Percentiles rank a stretch among this genome's conserved stretches.
Conservation (phyloP, 2,888 invertebrate species). For the Eupelmus urozonus region DNA sequence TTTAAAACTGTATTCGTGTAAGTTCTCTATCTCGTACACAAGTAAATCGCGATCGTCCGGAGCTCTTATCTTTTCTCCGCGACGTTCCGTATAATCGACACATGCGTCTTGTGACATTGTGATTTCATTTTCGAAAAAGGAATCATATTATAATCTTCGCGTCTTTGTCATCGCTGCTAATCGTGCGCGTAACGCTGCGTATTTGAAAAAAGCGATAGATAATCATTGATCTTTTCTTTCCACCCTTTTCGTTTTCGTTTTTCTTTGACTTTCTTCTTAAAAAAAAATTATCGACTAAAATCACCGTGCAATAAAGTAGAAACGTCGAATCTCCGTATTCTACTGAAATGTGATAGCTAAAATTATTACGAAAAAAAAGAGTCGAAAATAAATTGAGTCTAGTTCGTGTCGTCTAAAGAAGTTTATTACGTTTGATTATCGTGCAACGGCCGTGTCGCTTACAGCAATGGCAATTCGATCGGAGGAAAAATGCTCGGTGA, state of each 20-base stretch:
- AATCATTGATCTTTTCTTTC: conserved; percentile 1
- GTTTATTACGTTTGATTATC: conserved; percentile 2
- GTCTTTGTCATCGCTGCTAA: neutral
- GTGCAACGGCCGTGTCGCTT: neutral
- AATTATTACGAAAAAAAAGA: conserved; percentile 37
- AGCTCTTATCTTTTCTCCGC: neutral
- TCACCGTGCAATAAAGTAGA: conserved; percentile 46
- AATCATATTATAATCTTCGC: neutral
- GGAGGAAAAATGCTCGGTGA: neutral
- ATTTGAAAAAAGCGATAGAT: conserved; percentile 3
- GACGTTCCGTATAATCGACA: neutral
- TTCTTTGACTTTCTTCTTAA: neutral
- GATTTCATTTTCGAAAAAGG: neutral
- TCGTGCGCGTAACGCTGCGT: neutral
- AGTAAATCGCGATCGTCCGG: conserved; percentile 16
- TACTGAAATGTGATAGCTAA: conserved; percentile 50
- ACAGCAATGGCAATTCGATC: neutral
- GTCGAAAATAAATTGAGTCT: conserved; percentile 1
- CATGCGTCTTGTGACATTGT: neutral
- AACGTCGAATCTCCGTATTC: conserved; percentile 39
- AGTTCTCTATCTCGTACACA: neutral
- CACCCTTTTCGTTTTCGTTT: neutral
- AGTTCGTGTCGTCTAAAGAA: neutral
- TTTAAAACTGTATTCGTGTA: conserved; percentile 4
- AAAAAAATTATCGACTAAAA: conserved; percentile 11